phyloP scores from a whole-genome alignment of 2,113 vertebrate species.

The Tursiops truncatus region DNA sequence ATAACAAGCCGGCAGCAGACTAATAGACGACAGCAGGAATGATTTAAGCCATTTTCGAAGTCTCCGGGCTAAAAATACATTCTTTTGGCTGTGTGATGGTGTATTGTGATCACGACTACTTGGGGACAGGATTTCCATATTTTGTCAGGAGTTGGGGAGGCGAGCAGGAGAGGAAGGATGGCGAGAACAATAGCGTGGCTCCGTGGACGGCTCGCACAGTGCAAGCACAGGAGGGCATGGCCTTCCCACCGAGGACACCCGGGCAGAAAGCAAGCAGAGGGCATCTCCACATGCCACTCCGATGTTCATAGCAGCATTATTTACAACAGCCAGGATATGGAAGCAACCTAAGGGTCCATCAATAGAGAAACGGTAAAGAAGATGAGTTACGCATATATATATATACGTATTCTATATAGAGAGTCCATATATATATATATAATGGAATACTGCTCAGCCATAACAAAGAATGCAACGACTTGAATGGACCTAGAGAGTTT shows the following conservation, averaged over 20 bases:
- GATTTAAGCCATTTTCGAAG: neutral
- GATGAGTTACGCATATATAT: neutral
- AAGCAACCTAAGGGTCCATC: neutral
- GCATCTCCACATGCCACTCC: neutral
- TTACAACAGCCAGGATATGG: neutral
- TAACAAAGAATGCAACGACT: neutral
- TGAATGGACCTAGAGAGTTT: neutral
- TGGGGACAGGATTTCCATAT: slow-evolving; percentile 64
- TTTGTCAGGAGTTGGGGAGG: slow-evolving; percentile 61
- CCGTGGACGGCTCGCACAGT: neutral
- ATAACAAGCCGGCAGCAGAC: neutral
- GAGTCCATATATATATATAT: no score
- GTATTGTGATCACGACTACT: neutral
- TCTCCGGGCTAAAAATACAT: slow-evolving; percentile 59
- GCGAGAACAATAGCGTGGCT: slow-evolving; percentile 51
- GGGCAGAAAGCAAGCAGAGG: neutral
- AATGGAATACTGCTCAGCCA: neutral
- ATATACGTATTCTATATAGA: neutral
- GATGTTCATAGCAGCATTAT: neutral
- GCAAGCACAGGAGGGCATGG: neutral
- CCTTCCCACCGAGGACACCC: neutral
- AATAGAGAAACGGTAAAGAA: neutral
- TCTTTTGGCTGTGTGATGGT: slow-evolving; percentile 17
- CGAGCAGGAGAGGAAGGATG: slow-evolving; percentile 51
- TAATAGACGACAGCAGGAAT: slow-evolving; percentile 41